Evolutionary conservation across 2,113 vertebrate species (phyloP).

Genomic region (Micronycteris hirsuta): DNA sequence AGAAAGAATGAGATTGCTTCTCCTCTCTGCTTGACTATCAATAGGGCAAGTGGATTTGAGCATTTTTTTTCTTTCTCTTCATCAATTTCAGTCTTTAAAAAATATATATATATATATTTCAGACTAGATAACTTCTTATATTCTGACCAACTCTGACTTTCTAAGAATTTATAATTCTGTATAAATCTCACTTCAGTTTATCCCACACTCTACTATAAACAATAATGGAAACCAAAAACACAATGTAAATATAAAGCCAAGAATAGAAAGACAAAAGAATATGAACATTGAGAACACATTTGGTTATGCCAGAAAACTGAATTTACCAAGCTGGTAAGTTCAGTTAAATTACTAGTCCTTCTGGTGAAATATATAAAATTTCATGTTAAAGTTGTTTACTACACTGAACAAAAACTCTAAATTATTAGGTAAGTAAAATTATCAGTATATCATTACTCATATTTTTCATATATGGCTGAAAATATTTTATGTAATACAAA

Average conservation of each 20-base stretch:
- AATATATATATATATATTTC: not conserved
- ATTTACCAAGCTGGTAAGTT: not conserved
- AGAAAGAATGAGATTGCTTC: not conserved
- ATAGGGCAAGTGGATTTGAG: not conserved
- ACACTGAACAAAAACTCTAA: not conserved
- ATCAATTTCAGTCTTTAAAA: not conserved
- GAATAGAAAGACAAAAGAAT: not conserved
- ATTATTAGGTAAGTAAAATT: not conserved
- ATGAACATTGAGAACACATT: not conserved
- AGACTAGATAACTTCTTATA: not conserved
- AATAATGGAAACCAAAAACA: not conserved
- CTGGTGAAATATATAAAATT: not conserved
- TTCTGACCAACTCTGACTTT: not conserved
- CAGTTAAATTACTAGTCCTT: not conserved
- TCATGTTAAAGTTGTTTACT: not conserved
- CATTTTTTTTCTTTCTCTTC: not conserved
- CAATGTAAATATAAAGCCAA: not conserved
- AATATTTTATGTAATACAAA: not conserved
- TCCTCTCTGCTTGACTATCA: not conserved
- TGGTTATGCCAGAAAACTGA: not conserved
- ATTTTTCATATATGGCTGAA: not conserved
- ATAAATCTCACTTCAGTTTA: not conserved
- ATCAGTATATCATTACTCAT: not conserved
- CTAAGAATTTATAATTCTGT: not conserved
- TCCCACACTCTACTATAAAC: not conserved